Evolutionary conservation across 2,797 vertebrate genomes (phyloP).

Genomic region (Xyrichtys novacula): DNA sequence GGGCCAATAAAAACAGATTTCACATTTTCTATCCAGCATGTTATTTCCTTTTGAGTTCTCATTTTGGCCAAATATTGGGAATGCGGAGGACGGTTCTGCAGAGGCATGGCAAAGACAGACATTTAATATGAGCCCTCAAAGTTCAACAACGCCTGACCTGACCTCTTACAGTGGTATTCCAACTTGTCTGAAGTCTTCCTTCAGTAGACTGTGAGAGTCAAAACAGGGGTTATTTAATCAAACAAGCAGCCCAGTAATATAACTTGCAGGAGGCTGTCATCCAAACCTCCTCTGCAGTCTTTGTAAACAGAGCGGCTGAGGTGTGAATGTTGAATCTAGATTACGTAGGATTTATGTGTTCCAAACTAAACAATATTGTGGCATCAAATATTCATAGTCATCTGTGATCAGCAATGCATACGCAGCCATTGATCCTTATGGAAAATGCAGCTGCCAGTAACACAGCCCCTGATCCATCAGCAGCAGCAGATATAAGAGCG

Average conservation of each 20-base stretch:
- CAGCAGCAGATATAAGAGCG: conserved; percentile 52
- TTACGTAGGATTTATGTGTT: conserved; percentile 64
- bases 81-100: not conserved
- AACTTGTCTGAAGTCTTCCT: conserved; percentile 21
- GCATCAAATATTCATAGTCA: conserved; percentile 81
- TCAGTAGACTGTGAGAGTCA: conserved; percentile 52
- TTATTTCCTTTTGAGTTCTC: not conserved
- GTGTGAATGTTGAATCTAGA: conserved; percentile 52
- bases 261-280: conserved; percentile 32
- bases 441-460: conserved; percentile 76
- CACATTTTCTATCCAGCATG: not conserved
- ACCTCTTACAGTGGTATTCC: conserved; percentile 27
- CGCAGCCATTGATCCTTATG: conserved; percentile 73
- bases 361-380: conserved; percentile 68
- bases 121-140: conserved; percentile 24
- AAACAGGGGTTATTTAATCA: conserved; percentile 72
- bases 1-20: conserved; percentile 19
- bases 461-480: conserved; percentile 70
- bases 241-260: conserved; percentile 61
- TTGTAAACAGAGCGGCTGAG: conserved; percentile 64
- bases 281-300: conserved; percentile 28
- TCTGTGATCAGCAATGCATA: conserved; percentile 75
- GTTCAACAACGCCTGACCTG: conserved; percentile 26
- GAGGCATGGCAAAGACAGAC: conserved; percentile 1
- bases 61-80: not conserved